These are phyloP conservation scores for Scaptodrosophila latifasciaeformis DNA, from an alignment of 2,888 invertebrate genomes.

Conservation along the genomic window DNA sequence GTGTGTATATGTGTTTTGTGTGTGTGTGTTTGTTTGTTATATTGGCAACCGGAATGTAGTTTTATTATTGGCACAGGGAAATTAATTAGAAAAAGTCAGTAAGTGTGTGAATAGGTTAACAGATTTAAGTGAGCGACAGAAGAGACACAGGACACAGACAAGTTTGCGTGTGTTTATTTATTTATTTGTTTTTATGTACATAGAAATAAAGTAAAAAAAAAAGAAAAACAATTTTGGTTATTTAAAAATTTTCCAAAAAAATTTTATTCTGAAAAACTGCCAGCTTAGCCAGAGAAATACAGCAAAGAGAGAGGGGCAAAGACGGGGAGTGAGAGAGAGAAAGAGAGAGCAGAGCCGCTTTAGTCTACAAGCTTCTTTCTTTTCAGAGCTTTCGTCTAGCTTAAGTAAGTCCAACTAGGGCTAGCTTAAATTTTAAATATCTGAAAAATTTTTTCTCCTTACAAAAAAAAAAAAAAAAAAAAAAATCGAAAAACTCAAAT, in stretches of 20 bases:
- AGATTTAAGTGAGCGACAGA: constrained; percentile 1
- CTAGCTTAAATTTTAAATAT: neutral
- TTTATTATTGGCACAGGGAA: neutral
- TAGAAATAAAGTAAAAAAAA: constrained; percentile 46
- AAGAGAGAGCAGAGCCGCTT: too few relatives aligned
- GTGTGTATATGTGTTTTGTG: constrained; percentile 18
- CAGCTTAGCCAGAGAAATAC: too few relatives aligned
- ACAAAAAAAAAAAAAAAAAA: constrained; percentile 16
- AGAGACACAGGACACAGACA: neutral
- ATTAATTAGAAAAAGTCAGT: constrained; percentile 26
- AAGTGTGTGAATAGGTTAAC: constrained; percentile 12
- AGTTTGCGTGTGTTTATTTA: constrained; percentile 7
- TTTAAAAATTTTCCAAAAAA: too few relatives aligned
- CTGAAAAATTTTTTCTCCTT: too few relatives aligned
- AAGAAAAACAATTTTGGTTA: too few relatives aligned
- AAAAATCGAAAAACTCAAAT: constrained; percentile 25
- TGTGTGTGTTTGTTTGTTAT: constrained; percentile 18
- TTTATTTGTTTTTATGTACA: constrained; percentile 33
- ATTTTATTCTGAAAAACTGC: too few relatives aligned
- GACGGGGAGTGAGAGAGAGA: too few relatives aligned
- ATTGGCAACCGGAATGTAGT: too few relatives aligned
- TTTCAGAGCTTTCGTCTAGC: neutral
- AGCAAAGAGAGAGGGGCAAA: too few relatives aligned
- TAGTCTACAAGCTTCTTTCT: neutral
- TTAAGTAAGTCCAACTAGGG: neutral